phyloP scores from a whole-genome alignment of 2,888 invertebrate species.

The Aphodius sticticus region DNA sequence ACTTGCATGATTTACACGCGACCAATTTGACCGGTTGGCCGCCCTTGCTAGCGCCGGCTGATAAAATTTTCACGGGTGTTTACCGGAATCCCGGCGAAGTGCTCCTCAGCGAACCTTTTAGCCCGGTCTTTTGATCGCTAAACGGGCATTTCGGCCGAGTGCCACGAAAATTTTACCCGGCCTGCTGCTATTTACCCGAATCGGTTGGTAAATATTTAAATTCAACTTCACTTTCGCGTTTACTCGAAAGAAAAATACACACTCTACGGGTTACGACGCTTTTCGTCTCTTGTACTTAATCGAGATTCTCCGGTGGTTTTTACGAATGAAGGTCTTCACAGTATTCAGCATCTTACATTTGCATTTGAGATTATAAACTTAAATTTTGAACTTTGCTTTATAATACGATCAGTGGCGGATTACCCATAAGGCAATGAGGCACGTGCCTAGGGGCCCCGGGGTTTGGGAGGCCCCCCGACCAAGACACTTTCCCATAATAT shows the following conservation, averaged over 20 bases:
- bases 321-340: no score
- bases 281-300: background rate
- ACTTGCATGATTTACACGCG: background rate
- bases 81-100: background rate
- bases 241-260: background rate
- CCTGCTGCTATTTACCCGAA: background rate
- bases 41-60: background rate
- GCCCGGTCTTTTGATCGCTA: constrained; percentile 4
- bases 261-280: background rate
- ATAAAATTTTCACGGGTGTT: background rate
- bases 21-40: background rate
- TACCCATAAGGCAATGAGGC: no score
- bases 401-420: no score
- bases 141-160: background rate
- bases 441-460: no score
- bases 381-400: no score
- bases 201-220: background rate
- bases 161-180: background rate
- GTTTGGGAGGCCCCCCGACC: no score
- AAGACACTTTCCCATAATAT: no score
- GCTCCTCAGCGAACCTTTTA: background rate
- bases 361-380: no score
- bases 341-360: no score
- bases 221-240: constrained; percentile 4
- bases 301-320: no score